These are phyloP conservation scores for Oxyruncus cristatus DNA, from an alignment of 2,113 vertebrate species.

Conservation along the genomic window DNA sequence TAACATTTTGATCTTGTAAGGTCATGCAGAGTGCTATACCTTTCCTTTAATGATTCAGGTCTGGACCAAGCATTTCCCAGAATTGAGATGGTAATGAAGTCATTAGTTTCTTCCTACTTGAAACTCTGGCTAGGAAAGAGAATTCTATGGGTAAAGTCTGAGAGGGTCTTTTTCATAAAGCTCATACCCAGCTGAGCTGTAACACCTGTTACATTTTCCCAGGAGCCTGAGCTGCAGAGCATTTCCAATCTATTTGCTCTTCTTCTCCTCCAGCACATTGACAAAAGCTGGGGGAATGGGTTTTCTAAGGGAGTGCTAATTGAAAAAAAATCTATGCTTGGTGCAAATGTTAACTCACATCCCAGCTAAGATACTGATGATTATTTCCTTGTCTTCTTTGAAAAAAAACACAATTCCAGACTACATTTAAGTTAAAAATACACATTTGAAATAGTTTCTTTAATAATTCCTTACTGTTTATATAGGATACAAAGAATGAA, in stretches of 20 bases:
- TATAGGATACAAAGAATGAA: background rate
- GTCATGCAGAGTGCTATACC: slow-evolving; percentile 79
- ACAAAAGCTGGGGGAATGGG: slow-evolving; percentile 74
- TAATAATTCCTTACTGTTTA: background rate
- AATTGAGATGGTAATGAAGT: slow-evolving; percentile 89
- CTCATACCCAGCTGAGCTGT: slow-evolving; percentile 78
- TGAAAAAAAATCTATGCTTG: slow-evolving; percentile 68
- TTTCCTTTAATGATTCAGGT: slow-evolving; percentile 82
- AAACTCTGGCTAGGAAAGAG: slow-evolving; percentile 75
- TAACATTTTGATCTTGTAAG: slow-evolving; percentile 80
- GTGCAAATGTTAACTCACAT: slow-evolving; percentile 68
- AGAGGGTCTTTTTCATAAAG: slow-evolving; percentile 79
- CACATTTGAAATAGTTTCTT: background rate
- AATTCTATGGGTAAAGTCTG: slow-evolving; percentile 80
- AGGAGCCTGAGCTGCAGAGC: slow-evolving; percentile 77
- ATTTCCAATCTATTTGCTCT: slow-evolving; percentile 83
- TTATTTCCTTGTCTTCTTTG: slow-evolving; percentile 69
- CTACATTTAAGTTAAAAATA: slow-evolving; percentile 35
- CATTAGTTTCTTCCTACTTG: slow-evolving; percentile 86
- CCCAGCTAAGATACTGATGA: slow-evolving; percentile 56
- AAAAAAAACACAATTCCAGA: slow-evolving; percentile 55
- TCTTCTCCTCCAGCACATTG: slow-evolving; percentile 69
- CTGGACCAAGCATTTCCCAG: slow-evolving; percentile 81
- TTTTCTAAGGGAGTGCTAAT: slow-evolving; percentile 77
- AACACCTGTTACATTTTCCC: slow-evolving; percentile 94